phyloP scores from a whole-genome alignment of 2,113 vertebrate species.

The Leptocoma aspasia region DNA sequence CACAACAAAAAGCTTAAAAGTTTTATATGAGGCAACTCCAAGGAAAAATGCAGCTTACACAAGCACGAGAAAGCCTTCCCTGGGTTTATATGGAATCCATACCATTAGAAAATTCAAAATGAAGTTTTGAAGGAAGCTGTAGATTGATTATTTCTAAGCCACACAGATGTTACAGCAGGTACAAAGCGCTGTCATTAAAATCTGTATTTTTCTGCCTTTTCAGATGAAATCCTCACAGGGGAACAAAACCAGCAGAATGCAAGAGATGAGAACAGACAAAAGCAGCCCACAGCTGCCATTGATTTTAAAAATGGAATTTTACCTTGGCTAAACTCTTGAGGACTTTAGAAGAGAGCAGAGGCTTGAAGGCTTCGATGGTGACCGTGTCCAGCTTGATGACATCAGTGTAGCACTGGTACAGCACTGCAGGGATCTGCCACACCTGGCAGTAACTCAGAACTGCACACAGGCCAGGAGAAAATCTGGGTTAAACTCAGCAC shows the following conservation, averaged over 20 bases:
- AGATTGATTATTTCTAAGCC: neutral
- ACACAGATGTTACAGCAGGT: neutral
- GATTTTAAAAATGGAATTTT: neutral
- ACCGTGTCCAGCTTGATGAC: conserved; percentile 82
- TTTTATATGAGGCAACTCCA: neutral
- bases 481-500: neutral
- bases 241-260: neutral
- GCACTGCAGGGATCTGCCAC: conserved; percentile 78
- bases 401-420: conserved; percentile 92
- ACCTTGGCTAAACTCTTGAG: conserved; percentile 82
- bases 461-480: conserved; percentile 23
- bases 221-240: neutral
- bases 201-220: neutral
- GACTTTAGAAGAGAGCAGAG: conserved; percentile 69
- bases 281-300: neutral
- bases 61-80: neutral
- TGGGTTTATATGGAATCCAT: neutral
- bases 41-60: neutral
- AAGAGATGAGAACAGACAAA: neutral
- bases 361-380: conserved; percentile 85
- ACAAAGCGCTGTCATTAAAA: neutral
- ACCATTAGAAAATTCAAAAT: neutral
- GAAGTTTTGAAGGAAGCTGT: neutral
- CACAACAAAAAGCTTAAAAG: neutral
- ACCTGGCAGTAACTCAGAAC: conserved; percentile 92